phyloP scores from a whole-genome alignment of 2,113 vertebrate genomes.

The Paratilapia polleni region DNA sequence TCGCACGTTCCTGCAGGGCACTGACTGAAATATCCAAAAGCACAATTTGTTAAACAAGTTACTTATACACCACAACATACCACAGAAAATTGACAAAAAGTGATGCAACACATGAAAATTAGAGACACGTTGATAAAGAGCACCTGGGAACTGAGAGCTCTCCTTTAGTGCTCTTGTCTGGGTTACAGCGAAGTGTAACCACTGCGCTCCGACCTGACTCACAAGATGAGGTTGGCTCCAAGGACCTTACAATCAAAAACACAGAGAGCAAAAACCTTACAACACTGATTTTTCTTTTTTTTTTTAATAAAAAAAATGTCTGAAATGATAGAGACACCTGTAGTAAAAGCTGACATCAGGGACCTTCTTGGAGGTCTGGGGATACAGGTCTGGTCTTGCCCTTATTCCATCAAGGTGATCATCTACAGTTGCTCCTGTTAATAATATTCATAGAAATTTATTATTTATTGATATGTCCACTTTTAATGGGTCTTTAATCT shows the following conservation, averaged over 20 bases:
- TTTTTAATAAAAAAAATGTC: not conserved
- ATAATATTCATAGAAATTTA: not conserved
- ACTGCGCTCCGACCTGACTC: constrained; percentile 89
- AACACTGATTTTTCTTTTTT: not conserved
- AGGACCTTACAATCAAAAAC: constrained; percentile 80
- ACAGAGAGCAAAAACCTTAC: not conserved
- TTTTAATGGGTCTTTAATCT: not conserved
- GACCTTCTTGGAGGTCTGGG: constrained; percentile 80
- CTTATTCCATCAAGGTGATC: constrained; percentile 82
- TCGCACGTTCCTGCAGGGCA: constrained; percentile 96
- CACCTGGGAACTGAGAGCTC: constrained; percentile 91
- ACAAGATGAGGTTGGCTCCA: constrained; percentile 88
- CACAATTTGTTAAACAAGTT: constrained; percentile 10
- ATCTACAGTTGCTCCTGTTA: constrained; percentile 87
- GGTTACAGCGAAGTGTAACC: constrained; percentile 90
- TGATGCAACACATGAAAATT: not conserved
- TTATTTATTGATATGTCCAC: not conserved
- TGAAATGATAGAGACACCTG: constrained; percentile 78
- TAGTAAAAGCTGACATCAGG: constrained; percentile 93
- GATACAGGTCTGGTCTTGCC: constrained; percentile 83
- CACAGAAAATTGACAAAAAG: not conserved
- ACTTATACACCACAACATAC: not conserved
- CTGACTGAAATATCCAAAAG: constrained; percentile 72
- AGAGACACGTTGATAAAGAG: not conserved
- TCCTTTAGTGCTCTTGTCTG: constrained; percentile 82